Percentiles rank a stretch among this genome's conserved stretches.
Conservation (phyloP, 1,140 invertebrate genomes). For the Planococcus citri region DNA sequence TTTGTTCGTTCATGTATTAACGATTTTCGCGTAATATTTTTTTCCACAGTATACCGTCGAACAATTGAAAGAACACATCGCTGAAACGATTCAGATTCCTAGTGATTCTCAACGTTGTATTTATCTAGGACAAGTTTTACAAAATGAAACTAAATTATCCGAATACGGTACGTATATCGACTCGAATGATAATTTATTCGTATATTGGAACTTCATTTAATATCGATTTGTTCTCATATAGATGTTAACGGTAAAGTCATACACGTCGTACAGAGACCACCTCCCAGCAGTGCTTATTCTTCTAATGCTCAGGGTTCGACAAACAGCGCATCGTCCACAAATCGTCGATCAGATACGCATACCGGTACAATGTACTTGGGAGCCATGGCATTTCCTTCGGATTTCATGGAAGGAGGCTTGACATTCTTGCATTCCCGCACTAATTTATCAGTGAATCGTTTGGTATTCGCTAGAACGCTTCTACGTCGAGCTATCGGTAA, state of each 20-base stretch:
- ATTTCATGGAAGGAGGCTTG: slow-evolving; percentile 41
- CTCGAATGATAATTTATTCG: not conserved
- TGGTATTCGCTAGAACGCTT: not conserved
- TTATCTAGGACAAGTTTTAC: slow-evolving; percentile 80
- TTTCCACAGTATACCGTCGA: slow-evolving; percentile 77
- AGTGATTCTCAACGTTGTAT: slow-evolving; percentile 76
- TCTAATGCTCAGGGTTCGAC: slow-evolving; percentile 9
- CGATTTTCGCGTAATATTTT: slow-evolving; percentile 31
- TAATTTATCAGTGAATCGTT: slow-evolving; percentile 10
- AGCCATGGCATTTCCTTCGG: slow-evolving; percentile 47
- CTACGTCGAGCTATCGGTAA: not conserved
- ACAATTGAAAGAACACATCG: slow-evolving; percentile 75
- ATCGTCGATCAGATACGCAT: slow-evolving; percentile 26
- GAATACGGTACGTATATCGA: slow-evolving; percentile 62
- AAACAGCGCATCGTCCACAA: slow-evolving; percentile 12
- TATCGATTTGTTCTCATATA: slow-evolving; percentile 32
- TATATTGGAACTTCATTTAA: not conserved
- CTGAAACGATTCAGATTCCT: slow-evolving; percentile 57
- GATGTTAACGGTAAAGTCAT: slow-evolving; percentile 86
- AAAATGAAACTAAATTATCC: slow-evolving; percentile 75
- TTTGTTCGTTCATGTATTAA: slow-evolving; percentile 1
- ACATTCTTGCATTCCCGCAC: not conserved
- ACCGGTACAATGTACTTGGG: slow-evolving; percentile 48
- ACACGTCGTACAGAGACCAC: slow-evolving; percentile 81
- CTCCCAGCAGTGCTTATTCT: slow-evolving; percentile 31